These are phyloP conservation scores for Struthio camelus DNA, from an alignment of 2,113 vertebrate species.

Conservation along the genomic window DNA sequence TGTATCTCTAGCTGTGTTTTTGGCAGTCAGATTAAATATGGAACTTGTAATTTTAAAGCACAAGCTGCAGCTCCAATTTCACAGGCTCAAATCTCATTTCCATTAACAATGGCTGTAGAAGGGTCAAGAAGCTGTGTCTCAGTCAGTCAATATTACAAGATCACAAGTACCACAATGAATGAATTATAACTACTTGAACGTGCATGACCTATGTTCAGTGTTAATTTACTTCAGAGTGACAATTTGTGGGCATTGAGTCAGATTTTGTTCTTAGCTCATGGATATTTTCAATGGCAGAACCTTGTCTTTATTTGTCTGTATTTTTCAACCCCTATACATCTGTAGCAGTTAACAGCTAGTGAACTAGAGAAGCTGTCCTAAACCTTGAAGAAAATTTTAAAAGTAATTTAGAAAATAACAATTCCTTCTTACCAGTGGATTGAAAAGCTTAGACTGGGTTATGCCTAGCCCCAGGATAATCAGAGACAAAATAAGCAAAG, in stretches of 20 bases:
- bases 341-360: background rate
- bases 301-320: background rate
- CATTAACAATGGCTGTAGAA: background rate
- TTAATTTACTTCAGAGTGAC: slow-evolving; percentile 9
- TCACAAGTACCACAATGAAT: background rate
- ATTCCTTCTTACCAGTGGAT: background rate
- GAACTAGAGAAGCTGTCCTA: background rate
- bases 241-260: background rate
- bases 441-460: background rate
- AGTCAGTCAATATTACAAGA: background rate
- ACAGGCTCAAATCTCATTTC: background rate
- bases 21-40: background rate
- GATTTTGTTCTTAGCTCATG: background rate
- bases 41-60: slow-evolving; percentile 1
- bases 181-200: background rate
- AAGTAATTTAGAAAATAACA: background rate
- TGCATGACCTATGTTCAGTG: background rate
- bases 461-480: background rate
- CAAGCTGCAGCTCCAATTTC: background rate
- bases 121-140: slow-evolving; percentile 19
- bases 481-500: background rate
- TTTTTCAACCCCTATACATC: background rate
- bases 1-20: background rate
- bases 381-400: background rate
- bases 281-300: background rate